Conservation (phyloP, 1,140 invertebrate genomes). For the Drosophila parvula region DNA sequence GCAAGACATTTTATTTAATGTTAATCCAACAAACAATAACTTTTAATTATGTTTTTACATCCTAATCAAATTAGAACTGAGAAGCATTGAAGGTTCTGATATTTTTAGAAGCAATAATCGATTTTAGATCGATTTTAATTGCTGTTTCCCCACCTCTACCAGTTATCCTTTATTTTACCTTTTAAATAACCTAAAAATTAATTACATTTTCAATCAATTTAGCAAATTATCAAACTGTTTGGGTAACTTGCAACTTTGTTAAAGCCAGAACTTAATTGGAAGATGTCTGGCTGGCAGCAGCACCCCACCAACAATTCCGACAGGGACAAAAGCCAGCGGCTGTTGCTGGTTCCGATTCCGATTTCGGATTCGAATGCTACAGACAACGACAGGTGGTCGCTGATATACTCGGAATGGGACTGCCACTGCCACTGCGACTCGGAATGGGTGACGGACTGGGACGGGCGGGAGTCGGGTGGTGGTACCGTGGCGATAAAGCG, state of each 20-base stretch:
- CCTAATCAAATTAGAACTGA: no score
- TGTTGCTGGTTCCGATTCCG: conserved; percentile 17
- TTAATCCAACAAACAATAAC: no score
- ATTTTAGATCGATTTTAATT: background rate
- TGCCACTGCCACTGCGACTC: background rate
- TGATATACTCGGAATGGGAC: conserved; percentile 11
- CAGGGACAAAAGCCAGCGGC: conserved; percentile 22
- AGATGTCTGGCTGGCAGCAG: conserved; percentile 65
- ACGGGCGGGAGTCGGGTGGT: background rate
- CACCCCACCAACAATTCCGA: conserved; percentile 13
- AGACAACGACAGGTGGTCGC: conserved; percentile 80
- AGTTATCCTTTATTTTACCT: background rate
- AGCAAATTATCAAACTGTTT: background rate
- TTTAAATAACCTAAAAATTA: background rate
- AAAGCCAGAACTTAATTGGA: conserved; percentile 63
- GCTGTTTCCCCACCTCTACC: background rate
- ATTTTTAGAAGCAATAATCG: background rate
- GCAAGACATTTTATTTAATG: no score
- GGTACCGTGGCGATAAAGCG: conserved; percentile 29
- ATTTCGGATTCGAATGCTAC: conserved; percentile 33
- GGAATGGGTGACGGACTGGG: background rate
- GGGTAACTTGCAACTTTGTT: conserved; percentile 43
- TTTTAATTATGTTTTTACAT: no score
- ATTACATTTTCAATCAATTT: no score
- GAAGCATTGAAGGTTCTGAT: no score